Evolutionary conservation across 2,797 vertebrate genomes (phyloP).

Genomic region (Hypotaenidia philippensis): DNA sequence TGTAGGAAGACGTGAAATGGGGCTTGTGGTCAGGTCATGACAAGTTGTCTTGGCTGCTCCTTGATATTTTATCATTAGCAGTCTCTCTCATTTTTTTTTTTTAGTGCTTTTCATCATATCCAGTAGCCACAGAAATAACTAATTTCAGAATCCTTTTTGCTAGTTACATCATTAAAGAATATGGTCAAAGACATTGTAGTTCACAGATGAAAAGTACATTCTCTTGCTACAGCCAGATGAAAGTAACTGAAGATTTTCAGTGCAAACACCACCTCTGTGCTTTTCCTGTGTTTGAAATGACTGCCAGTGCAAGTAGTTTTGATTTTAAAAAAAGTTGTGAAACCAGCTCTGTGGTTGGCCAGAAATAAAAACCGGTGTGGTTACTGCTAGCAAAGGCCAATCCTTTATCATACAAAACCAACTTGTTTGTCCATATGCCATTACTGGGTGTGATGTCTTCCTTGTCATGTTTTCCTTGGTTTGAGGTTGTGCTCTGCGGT

Average conservation of each 20-base stretch:
- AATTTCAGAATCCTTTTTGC: not conserved
- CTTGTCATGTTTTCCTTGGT: rapidly evolving
- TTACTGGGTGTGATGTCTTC: not conserved
- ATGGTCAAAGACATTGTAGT: not conserved
- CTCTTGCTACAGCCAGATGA: not conserved
- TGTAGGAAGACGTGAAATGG: too few relatives aligned
- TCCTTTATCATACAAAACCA: not conserved
- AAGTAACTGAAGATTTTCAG: not conserved
- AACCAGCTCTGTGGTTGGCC: not conserved
- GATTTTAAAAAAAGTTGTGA: not conserved
- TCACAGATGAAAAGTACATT: not conserved
- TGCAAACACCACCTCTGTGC: not conserved
- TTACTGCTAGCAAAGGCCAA: not conserved
- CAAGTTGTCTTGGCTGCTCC: too few relatives aligned
- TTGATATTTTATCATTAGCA: too few relatives aligned
- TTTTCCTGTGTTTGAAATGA: not conserved
- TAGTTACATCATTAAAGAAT: not conserved
- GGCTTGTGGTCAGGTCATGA: too few relatives aligned
- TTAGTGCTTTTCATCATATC: not conserved
- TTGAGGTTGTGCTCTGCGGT: not conserved
- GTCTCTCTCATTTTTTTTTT: not conserved
- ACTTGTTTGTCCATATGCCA: rapidly evolving
- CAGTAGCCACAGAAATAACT: not conserved
- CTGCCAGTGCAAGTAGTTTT: not conserved
- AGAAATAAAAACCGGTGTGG: not conserved